Conservation (phyloP, 2,888 invertebrate species). For the Auanema sp. region DNA sequence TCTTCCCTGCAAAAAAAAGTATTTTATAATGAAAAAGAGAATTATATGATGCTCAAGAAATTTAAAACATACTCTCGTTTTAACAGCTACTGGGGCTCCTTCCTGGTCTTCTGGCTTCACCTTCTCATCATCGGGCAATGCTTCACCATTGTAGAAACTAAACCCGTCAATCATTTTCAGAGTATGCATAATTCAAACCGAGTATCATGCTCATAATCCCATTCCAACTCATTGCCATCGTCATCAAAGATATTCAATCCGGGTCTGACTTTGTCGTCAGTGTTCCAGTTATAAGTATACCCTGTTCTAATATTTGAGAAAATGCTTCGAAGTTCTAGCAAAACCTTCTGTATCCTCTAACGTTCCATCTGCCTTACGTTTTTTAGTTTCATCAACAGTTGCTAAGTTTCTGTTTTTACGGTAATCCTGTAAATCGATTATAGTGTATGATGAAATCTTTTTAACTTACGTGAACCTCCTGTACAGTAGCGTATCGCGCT, state of each 20-base stretch:
- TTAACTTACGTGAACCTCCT: slow-evolving; percentile 33
- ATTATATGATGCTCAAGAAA: too few relatives aligned
- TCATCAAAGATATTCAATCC: slow-evolving; percentile 59
- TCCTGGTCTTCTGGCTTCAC: slow-evolving; percentile 25
- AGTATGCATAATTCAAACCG: slow-evolving; percentile 31
- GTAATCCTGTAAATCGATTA: slow-evolving; percentile 12
- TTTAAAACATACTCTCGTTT: slow-evolving; percentile 6
- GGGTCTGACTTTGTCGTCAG: slow-evolving; percentile 38
- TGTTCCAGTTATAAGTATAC: slow-evolving; percentile 31
- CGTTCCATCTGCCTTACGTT: slow-evolving; percentile 11
- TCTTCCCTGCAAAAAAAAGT: slow-evolving; percentile 23
- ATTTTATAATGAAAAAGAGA: background rate
- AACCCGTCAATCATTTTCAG: slow-evolving; percentile 7
- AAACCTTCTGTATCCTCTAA: slow-evolving; percentile 5
- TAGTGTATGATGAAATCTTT: too few relatives aligned
- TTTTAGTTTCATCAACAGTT: background rate
- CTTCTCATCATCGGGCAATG: slow-evolving; percentile 1
- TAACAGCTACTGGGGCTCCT: slow-evolving; percentile 29
- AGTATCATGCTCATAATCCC: slow-evolving; percentile 62
- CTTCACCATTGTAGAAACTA: background rate
- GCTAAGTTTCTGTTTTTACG: slow-evolving; percentile 13
- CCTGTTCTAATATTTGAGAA: slow-evolving; percentile 14
- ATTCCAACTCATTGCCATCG: slow-evolving; percentile 56
- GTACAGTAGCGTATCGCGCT: slow-evolving; percentile 37
- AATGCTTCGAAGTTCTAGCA: background rate